phyloP scores from a whole-genome alignment of 2,888 invertebrate genomes.

The Koerneria pararmatus region DNA sequence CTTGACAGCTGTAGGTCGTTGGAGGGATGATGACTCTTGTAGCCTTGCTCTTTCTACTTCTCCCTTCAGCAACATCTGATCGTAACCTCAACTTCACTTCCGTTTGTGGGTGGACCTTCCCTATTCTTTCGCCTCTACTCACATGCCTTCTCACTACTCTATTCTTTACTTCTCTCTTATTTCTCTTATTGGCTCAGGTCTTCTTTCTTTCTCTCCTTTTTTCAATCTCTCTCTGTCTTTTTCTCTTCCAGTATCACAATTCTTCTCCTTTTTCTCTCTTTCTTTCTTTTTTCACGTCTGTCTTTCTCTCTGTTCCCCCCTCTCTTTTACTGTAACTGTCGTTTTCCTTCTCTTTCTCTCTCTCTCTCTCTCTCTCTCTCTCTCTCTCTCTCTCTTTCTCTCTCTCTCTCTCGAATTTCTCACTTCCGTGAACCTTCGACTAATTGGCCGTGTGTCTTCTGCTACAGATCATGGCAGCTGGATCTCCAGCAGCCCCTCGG shows the following conservation, averaged over 20 bases:
- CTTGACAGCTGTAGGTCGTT: neutral
- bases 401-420: conserved; percentile 16
- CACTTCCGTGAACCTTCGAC: conserved; percentile 13
- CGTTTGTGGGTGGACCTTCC: too few species aligned
- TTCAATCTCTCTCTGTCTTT: neutral
- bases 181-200: neutral
- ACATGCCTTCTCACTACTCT: too few species aligned
- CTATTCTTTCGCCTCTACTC: too few species aligned
- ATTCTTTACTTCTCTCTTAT: neutral
- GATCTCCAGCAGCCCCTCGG: too few species aligned
- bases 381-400: conserved; percentile 24
- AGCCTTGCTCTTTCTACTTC: too few species aligned
- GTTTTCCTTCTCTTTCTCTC: conserved; percentile 8
- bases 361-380: conserved; percentile 21
- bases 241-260: conserved; percentile 11
- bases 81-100: conserved; percentile 18
- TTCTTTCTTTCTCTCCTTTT: neutral
- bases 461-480: too few species aligned
- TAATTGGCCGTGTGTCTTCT: conserved; percentile 9
- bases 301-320: conserved; percentile 14
- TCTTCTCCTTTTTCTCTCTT: conserved; percentile 1
- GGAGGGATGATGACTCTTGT: too few species aligned
- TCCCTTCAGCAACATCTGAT: too few species aligned
- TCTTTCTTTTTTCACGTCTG: conserved; percentile 9
- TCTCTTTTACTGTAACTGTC: conserved; percentile 4